These are phyloP conservation scores for Aurelia aurita complex sp. Pacific DNA, from an alignment of 30 jellyfish, hydroid and myxozoan genomes.

Conservation along the genomic window DNA sequence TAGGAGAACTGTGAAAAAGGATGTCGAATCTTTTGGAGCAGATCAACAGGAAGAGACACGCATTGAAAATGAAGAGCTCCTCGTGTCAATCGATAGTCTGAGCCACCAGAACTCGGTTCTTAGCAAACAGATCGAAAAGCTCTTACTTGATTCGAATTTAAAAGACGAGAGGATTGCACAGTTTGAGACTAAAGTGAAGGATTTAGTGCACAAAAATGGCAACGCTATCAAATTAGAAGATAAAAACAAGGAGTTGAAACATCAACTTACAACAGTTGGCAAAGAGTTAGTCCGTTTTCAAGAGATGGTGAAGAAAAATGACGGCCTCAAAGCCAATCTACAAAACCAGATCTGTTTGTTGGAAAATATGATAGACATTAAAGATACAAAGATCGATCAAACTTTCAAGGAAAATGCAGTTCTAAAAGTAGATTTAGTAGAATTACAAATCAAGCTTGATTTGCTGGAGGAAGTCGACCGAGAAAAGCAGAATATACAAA, in stretches of 20 bases:
- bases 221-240: no score
- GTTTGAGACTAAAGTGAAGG: neutral
- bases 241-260: neutral
- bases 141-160: neutral
- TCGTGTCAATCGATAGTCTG: no score
- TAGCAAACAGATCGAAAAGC: neutral
- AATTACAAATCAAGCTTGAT: no score
- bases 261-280: neutral
- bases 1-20: neutral
- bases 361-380: neutral
- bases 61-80: no score
- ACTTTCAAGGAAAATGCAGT: no score
- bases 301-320: neutral
- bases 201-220: neutral
- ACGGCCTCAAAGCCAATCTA: neutral
- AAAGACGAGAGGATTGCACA: neutral
- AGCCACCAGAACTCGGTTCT: neutral
- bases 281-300: constrained; percentile 9
- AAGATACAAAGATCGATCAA: neutral
- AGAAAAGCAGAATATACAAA: neutral
- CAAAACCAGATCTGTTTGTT: neutral
- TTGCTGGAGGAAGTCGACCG: neutral
- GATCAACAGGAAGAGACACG: neutral
- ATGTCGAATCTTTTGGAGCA: neutral
- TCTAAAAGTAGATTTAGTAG: no score